Conservation (phyloP, 2,797 vertebrate genomes). For the Aselliscus stoliczkanus region DNA sequence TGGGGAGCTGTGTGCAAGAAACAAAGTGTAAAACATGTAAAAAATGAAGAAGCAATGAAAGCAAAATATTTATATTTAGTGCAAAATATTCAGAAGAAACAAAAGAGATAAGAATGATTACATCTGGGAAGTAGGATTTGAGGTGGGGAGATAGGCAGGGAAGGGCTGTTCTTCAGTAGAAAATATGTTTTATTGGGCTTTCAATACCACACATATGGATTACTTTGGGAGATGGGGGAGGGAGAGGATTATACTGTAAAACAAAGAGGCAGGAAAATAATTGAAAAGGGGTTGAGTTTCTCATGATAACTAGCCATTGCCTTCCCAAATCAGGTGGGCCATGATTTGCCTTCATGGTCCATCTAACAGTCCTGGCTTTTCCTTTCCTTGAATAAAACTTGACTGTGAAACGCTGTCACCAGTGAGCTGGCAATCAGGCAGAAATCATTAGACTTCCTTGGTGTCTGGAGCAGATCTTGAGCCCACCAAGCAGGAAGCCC, state of each 20-base stretch:
- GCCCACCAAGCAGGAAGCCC: neutral
- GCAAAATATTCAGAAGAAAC: neutral
- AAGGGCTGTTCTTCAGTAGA: neutral
- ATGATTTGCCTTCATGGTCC: fast-evolving
- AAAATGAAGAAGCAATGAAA: neutral
- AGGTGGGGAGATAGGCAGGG: neutral
- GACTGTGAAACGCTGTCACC: neutral
- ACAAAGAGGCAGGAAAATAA: neutral
- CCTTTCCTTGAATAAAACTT: neutral
- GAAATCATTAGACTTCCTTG: too few relatives aligned
- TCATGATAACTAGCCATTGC: neutral
- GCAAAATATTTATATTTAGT: neutral
- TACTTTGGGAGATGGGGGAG: too few relatives aligned
- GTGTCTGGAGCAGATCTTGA: neutral
- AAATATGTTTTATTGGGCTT: neutral
- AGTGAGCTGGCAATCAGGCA: neutral
- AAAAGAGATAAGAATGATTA: neutral
- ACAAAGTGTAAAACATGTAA: neutral
- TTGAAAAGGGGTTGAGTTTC: neutral
- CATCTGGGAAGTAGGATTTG: neutral
- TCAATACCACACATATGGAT: neutral
- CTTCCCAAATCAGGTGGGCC: neutral
- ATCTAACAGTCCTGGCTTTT: neutral
- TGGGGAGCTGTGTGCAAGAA: neutral
- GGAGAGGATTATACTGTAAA: neutral